Percentiles rank a stretch among this genome's conserved stretches.
These are phyloP conservation scores for Tetropium fuscum DNA, from an alignment of 2,888 invertebrate species.

Conservation along the genomic window DNA sequence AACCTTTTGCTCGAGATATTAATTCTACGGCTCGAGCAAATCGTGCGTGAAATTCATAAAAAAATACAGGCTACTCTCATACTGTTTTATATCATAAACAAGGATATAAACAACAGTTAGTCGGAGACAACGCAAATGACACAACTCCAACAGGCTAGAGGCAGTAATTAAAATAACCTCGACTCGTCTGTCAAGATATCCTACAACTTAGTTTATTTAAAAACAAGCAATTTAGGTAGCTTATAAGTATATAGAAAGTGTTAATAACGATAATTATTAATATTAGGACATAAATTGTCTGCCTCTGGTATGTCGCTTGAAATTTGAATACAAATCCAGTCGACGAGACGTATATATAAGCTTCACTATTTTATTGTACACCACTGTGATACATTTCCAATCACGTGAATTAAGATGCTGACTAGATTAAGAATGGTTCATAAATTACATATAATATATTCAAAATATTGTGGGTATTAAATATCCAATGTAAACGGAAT, in stretches of 20 bases:
- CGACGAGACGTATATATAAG: too few species aligned
- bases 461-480: too few species aligned
- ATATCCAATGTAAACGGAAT: too few species aligned
- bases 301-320: not conserved
- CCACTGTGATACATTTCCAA: too few species aligned
- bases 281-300: slow-evolving; percentile 1
- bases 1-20: not conserved
- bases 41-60: slow-evolving; percentile 12
- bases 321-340: not conserved
- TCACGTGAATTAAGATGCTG: too few species aligned
- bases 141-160: not conserved
- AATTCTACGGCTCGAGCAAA: too few species aligned
- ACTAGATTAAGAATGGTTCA: too few species aligned
- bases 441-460: too few species aligned
- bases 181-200: not conserved
- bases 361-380: too few species aligned
- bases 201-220: not conserved
- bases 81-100: not conserved
- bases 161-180: not conserved
- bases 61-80: not conserved
- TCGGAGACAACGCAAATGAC: not conserved
- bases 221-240: slow-evolving; percentile 3
- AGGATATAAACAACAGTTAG: not conserved
- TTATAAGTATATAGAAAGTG: slow-evolving; percentile 3
- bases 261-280: slow-evolving; percentile 4